Evolutionary conservation across 1,140 invertebrate genomes (phyloP).

Genomic region (Whitmania pigra): DNA sequence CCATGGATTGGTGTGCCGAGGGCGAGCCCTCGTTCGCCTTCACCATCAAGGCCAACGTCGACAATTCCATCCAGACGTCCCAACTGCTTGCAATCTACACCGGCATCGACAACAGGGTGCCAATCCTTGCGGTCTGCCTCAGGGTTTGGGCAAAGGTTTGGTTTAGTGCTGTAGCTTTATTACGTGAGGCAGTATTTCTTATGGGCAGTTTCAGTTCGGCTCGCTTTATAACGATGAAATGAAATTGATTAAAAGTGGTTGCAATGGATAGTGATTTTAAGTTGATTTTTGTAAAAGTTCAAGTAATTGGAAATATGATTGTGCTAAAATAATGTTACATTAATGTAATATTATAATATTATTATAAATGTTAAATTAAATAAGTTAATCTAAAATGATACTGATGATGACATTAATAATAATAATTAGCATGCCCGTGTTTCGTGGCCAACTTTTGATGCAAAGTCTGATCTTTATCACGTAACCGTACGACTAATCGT

Average conservation of each 20-base stretch:
- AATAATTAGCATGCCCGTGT: too few relatives aligned
- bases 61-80: slow-evolving; percentile 31
- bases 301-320: too few relatives aligned
- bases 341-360: too few relatives aligned
- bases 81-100: slow-evolving; percentile 33
- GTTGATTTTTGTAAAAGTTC: too few relatives aligned
- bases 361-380: too few relatives aligned
- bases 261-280: too few relatives aligned
- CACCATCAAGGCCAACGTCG: slow-evolving; percentile 32
- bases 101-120: slow-evolving; percentile 32
- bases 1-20: slow-evolving; percentile 33
- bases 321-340: too few relatives aligned
- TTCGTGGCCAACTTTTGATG: too few relatives aligned
- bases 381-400: too few relatives aligned
- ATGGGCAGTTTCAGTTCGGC: not conserved
- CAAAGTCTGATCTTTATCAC: not conserved
- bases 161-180: not conserved
- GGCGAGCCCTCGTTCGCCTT: slow-evolving; percentile 26
- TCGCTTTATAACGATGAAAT: not conserved
- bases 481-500: not conserved
- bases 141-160: slow-evolving; percentile 39
- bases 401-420: too few relatives aligned
- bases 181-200: too few relatives aligned
- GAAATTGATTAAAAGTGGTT: too few relatives aligned
- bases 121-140: slow-evolving; percentile 32